Evolutionary conservation across 1,140 invertebrate species (phyloP).

Genomic region (Hormaphis cornu): DNA sequence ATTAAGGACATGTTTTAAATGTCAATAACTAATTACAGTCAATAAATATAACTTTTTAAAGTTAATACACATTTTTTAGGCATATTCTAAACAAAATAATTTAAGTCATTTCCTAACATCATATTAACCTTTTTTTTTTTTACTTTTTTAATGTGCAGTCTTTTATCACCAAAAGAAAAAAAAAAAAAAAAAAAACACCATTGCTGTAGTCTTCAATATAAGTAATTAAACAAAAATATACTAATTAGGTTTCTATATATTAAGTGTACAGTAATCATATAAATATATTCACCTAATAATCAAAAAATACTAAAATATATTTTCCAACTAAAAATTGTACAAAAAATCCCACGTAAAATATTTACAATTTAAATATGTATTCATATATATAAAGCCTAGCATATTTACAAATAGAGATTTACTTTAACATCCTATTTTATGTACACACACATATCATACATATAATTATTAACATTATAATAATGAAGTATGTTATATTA

Average conservation of each 20-base stretch:
- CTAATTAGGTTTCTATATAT: slow-evolving; percentile 23
- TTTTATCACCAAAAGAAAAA: slow-evolving; percentile 24
- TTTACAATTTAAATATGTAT: slow-evolving; percentile 24
- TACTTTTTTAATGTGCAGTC: slow-evolving; percentile 25
- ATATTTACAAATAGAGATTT: slow-evolving; percentile 5
- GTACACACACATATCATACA: too few species aligned
- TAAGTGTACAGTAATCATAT: slow-evolving; percentile 25
- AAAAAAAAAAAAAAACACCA: slow-evolving; percentile 15
- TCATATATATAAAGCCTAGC: slow-evolving; percentile 7
- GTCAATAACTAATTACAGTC: neutral
- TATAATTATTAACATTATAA: too few species aligned
- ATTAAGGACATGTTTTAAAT: neutral
- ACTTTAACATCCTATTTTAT: neutral
- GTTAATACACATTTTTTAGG: neutral
- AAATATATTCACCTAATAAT: slow-evolving; percentile 28
- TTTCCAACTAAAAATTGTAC: slow-evolving; percentile 30
- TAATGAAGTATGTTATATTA: too few species aligned
- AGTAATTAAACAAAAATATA: slow-evolving; percentile 17
- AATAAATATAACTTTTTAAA: neutral
- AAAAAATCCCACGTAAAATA: slow-evolving; percentile 26
- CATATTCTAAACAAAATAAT: slow-evolving; percentile 9
- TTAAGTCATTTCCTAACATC: slow-evolving; percentile 7
- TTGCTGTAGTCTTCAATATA: slow-evolving; percentile 22
- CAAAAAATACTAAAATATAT: slow-evolving; percentile 33
- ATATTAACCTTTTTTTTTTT: neutral